Percentiles rank a stretch among this genome's conserved stretches.
These are phyloP conservation scores for Bufotes viridis DNA, from an alignment of 2,797 vertebrate genomes.

Conservation along the genomic window DNA sequence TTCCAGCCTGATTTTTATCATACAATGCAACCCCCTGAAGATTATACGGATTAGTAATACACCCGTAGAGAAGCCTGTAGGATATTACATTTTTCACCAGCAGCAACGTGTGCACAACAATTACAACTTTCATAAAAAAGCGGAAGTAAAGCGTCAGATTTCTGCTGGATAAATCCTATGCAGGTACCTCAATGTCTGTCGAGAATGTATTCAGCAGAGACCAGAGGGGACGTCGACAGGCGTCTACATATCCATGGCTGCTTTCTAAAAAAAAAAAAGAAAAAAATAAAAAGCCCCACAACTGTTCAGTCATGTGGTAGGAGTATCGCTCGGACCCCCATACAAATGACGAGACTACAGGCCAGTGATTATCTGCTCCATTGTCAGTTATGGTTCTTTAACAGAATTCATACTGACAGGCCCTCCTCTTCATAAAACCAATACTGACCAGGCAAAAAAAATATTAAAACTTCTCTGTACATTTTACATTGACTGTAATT, in stretches of 20 bases:
- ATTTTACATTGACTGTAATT: background rate
- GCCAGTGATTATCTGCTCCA: no score
- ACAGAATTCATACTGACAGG: background rate
- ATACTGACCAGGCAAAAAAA: background rate
- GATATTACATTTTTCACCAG: background rate
- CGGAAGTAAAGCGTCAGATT: background rate
- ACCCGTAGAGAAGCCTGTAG: background rate
- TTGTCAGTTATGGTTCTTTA: background rate
- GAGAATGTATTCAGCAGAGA: background rate
- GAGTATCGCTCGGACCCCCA: background rate
- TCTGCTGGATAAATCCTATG: background rate
- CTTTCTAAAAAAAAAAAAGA: background rate
- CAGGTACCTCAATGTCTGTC: accelerated
- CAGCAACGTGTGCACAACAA: background rate
- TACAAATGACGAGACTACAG: no score
- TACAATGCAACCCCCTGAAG: background rate
- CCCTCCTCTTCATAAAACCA: background rate
- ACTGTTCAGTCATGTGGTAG: no score
- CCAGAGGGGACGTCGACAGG: no score
- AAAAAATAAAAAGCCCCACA: no score
- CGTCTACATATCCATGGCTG: background rate
- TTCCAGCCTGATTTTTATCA: background rate
- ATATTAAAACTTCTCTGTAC: background rate
- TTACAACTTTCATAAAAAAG: background rate
- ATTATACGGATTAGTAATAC: background rate